These are phyloP conservation scores for Syngnathus floridae DNA, from an alignment of 2,113 vertebrate species.

Conservation along the genomic window DNA sequence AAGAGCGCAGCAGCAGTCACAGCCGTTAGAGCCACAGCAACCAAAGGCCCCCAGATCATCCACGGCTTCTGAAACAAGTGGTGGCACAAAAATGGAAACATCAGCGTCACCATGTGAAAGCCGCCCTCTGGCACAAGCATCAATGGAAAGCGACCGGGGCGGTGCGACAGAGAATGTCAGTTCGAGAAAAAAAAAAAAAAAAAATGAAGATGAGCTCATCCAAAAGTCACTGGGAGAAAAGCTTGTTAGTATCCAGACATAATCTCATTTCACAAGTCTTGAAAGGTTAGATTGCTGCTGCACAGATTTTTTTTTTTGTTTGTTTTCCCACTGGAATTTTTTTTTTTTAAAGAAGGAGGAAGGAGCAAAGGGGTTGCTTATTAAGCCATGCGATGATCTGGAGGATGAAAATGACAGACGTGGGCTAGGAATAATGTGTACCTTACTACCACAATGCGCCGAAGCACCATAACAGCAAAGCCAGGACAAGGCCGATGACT, in stretches of 20 bases:
- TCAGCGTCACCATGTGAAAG: conserved; percentile 15
- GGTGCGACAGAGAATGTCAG: conserved; percentile 19
- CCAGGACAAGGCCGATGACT: conserved; percentile 99
- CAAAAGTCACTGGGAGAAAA: conserved; percentile 35
- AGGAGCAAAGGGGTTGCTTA: conserved; percentile 32
- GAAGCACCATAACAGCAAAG: conserved; percentile 99
- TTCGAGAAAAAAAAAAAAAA: conserved; percentile 17
- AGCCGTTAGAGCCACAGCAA: conserved; percentile 87
- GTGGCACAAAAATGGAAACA: conserved; percentile 37
- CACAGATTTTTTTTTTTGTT: conserved; percentile 4
- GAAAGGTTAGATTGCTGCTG: conserved; percentile 45
- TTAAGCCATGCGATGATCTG: conserved; percentile 77
- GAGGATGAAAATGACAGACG: conserved; percentile 76
- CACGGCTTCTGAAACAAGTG: conserved; percentile 82
- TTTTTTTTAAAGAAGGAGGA: conserved; percentile 23
- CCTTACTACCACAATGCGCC: conserved; percentile 99
- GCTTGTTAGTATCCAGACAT: conserved; percentile 61
- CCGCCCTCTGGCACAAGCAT: conserved; percentile 21
- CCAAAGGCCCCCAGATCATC: conserved; percentile 88
- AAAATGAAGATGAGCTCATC: conserved; percentile 33
- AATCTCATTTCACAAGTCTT: conserved; percentile 73
- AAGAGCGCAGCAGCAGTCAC: conserved; percentile 88
- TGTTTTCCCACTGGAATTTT: conserved; percentile 11
- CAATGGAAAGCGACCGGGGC: conserved; percentile 38
- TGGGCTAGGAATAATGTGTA: conserved; percentile 82